These are phyloP conservation scores for Smittia aterrima DNA, from an alignment of 2,888 invertebrate species.

Conservation along the genomic window DNA sequence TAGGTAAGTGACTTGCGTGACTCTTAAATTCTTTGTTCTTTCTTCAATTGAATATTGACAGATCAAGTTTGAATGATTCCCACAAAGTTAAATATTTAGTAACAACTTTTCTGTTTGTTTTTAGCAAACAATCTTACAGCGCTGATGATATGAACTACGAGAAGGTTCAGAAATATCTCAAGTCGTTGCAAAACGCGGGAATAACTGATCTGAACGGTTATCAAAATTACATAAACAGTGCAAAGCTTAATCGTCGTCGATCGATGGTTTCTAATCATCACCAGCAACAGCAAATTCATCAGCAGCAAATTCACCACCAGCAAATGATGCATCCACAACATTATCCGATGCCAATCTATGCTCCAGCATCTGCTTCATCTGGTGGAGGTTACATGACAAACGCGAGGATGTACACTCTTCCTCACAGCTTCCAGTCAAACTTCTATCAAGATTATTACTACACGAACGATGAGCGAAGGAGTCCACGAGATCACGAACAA, in stretches of 20 bases:
- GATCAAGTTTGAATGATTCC: no score
- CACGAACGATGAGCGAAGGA: slow-evolving; percentile 15
- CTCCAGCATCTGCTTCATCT: slow-evolving; percentile 19
- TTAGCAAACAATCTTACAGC: neutral
- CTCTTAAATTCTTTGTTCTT: no score
- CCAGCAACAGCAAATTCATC: neutral
- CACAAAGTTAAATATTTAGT: no score
- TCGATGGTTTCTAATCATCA: neutral
- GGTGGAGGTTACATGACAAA: slow-evolving; percentile 17
- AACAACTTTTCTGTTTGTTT: neutral
- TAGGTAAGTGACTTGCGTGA: slow-evolving; percentile 48
- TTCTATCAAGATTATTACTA: slow-evolving; percentile 35
- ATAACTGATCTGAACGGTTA: slow-evolving; percentile 15
- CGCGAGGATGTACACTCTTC: slow-evolving; percentile 20
- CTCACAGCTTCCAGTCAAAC: slow-evolving; percentile 31
- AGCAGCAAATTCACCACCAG: slow-evolving; percentile 8
- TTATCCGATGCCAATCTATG: slow-evolving; percentile 34
- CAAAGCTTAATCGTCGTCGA: neutral
- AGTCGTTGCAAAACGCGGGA: slow-evolving; percentile 19
- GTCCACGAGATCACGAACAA: neutral
- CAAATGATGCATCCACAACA: neutral
- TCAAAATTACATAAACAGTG: slow-evolving; percentile 30
- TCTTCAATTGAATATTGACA: no score
- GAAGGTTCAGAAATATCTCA: slow-evolving; percentile 28
- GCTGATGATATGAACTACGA: slow-evolving; percentile 22